Evolutionary conservation across 2,797 vertebrate species (phyloP), one percentile per base, ranked within the genome.

Genomic region (Intellagama lesueurii): DNA sequence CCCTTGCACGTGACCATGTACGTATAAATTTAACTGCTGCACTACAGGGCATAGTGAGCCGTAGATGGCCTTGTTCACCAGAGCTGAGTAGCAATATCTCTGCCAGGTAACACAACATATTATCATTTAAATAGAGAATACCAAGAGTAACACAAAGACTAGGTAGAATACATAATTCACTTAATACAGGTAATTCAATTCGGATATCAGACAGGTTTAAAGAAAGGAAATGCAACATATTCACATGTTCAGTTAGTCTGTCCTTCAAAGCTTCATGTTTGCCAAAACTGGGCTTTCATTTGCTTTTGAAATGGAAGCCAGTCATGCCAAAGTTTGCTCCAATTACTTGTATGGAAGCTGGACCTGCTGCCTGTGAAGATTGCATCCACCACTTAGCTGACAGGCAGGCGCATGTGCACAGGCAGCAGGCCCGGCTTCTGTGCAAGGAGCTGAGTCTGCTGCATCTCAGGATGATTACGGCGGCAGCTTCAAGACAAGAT

Each of bases 61-160:
- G n/a, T 22, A 77, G 66, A 86, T 66, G 28, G 7, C 78, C 30
- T n/a, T n/a, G 78, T 80, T 28, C 26, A 30, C 35, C 2, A 64
- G 35, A 68, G 35, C 56, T 82, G 35, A 60, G 40, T 40, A 82
- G 22, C 22, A 24, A 40, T 60, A 66, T 49, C 75, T 77, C 60
- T 17, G 77, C 40, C 85, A 78, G 40, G 75, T 78, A 78, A 86
- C 32, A 64, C 77, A 86, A 78, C 30, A 14, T 78, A 44, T 47
- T 78, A 86, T 47, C 64, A 22, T 78, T 86, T 78, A 78, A 77
- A 78, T 2, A 77, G 60, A 66, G 35, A 86, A 78, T 86, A 28
- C 28, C 40, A 66, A 26, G 75, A 78, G 28, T 35, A 17, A 19
- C 30, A 14, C 16, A 40, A 8, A 26, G 12, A 75, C 72, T 87